Percentiles rank a stretch among this genome's conserved stretches.
Evolutionary conservation across 2,888 invertebrate genomes (phyloP).

Genomic region (Leucophenga montana): DNA sequence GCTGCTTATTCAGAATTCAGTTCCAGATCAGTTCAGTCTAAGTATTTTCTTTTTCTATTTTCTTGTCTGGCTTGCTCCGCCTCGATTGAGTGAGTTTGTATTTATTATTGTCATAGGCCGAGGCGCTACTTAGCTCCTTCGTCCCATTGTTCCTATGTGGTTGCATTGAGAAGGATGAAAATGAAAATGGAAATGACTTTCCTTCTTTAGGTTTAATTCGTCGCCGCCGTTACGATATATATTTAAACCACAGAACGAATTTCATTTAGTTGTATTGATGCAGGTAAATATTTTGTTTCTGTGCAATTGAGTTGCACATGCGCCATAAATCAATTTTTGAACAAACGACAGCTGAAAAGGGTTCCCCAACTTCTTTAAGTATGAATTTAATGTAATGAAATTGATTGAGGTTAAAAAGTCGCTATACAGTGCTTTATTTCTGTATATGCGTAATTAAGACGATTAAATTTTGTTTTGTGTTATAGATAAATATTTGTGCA

Average conservation of each 20-base stretch:
- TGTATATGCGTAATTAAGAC: constrained; percentile 51
- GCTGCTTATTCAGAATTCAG: background rate
- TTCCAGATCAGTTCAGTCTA: constrained; percentile 24
- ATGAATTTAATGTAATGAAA: constrained; percentile 23
- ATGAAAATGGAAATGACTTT: constrained; percentile 55
- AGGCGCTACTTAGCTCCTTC: constrained; percentile 21
- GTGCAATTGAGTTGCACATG: constrained; percentile 66
- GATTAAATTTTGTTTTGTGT: constrained; percentile 56
- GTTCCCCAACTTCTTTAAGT: constrained; percentile 48
- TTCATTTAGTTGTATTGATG: constrained; percentile 35
- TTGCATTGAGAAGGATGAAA: constrained; percentile 48
- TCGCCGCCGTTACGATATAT: constrained; percentile 42
- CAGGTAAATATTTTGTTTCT: constrained; percentile 43
- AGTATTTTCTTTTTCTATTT: constrained; percentile 46
- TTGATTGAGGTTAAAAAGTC: constrained; percentile 33
- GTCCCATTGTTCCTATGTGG: background rate
- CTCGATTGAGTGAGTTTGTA: constrained; percentile 38
- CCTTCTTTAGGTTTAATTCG: constrained; percentile 1
- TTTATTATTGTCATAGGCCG: constrained; percentile 34
- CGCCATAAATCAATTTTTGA: constrained; percentile 64
- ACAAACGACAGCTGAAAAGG: constrained; percentile 68
- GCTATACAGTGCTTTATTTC: constrained; percentile 26
- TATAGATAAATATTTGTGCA: no score
- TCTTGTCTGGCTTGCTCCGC: constrained; percentile 24
- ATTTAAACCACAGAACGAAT: constrained; percentile 68